Evolutionary conservation across 2,113 vertebrate species (phyloP).

Genomic region (Zapus hudsonius): DNA sequence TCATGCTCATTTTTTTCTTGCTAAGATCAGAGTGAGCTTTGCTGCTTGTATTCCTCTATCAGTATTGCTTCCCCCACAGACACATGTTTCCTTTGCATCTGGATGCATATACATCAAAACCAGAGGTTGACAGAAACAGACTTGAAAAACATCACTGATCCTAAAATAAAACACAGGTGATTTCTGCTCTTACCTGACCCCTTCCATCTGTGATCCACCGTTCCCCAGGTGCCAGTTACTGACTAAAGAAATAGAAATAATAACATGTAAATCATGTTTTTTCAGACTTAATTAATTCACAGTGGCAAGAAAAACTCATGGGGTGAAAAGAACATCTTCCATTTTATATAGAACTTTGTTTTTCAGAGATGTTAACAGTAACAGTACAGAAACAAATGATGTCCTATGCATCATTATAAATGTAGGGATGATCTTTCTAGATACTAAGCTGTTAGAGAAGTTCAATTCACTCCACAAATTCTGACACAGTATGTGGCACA

Average conservation of each 20-base stretch:
- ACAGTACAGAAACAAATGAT: slow-evolving; percentile 58
- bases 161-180: slow-evolving; percentile 45
- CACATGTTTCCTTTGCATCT: background rate
- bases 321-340: slow-evolving; percentile 45
- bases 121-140: slow-evolving; percentile 38
- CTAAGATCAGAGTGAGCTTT: background rate
- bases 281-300: slow-evolving; percentile 63
- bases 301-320: slow-evolving; percentile 24
- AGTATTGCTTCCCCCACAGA: background rate
- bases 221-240: background rate
- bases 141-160: slow-evolving; percentile 27
- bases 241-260: slow-evolving; percentile 54
- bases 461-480: slow-evolving; percentile 33
- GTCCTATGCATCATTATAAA: slow-evolving; percentile 41
- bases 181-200: background rate
- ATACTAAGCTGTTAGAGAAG: slow-evolving; percentile 37
- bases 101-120: background rate
- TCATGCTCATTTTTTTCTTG: background rate
- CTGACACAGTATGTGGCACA: background rate
- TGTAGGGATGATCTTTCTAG: slow-evolving; percentile 10
- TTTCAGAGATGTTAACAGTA: slow-evolving; percentile 30
- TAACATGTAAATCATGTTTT: slow-evolving; percentile 49
- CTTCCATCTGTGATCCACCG: slow-evolving; percentile 42
- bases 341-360: slow-evolving; percentile 44
- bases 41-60: background rate